Evolutionary conservation across 1,140 invertebrate genomes (phyloP).

Genomic region (Belonocnema kinseyi): DNA sequence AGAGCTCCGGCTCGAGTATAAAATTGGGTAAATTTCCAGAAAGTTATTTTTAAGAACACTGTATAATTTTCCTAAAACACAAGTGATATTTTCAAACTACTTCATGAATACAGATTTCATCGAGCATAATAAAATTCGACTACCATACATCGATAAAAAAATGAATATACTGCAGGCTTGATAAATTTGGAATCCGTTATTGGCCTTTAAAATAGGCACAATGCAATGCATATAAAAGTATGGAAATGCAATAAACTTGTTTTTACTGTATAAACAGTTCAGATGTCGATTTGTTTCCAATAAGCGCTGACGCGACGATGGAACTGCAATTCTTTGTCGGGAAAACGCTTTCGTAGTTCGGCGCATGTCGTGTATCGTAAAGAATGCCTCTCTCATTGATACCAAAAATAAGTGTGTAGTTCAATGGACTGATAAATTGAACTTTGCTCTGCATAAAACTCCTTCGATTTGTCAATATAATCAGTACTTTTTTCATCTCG

Average conservation of each 20-base stretch:
- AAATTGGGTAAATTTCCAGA: no score
- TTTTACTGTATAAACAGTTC: slow-evolving; percentile 12
- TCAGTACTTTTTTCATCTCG: not conserved
- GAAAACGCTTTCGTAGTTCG: slow-evolving; percentile 13
- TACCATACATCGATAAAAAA: no score
- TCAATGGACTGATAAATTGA: slow-evolving; percentile 28
- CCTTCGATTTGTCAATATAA: not conserved
- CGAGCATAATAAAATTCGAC: no score
- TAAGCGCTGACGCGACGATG: not conserved
- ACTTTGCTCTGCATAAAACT: slow-evolving; percentile 12
- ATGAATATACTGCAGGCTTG: not conserved
- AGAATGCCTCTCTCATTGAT: slow-evolving; percentile 22
- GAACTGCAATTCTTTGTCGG: slow-evolving; percentile 20
- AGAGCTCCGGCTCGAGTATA: no score
- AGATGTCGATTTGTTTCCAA: slow-evolving; percentile 4
- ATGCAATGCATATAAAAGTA: not conserved
- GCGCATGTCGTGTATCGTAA: slow-evolving; percentile 12
- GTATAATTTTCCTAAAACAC: no score
- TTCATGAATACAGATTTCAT: no score
- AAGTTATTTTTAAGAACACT: no score
- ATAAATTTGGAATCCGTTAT: not conserved
- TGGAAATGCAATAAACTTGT: not conserved
- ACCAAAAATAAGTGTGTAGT: slow-evolving; percentile 9
- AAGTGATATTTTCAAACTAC: no score
- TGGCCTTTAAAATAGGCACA: not conserved